Evolutionary conservation across 2,113 vertebrate species (phyloP), one percentile per base, ranked within the genome.

Genomic region (Noctilio leporinus): DNA sequence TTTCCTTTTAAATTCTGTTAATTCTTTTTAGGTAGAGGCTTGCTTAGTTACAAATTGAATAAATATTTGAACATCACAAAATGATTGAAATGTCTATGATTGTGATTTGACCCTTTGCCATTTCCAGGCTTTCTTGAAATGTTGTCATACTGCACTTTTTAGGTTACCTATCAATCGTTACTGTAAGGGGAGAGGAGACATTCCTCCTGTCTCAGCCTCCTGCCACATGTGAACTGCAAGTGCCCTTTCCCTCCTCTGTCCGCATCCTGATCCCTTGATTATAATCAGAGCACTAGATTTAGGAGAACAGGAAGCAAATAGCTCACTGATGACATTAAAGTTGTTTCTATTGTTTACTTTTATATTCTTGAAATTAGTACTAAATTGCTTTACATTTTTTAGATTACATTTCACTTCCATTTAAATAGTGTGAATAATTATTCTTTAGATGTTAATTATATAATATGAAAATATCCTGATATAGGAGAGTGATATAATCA

Each of bases 301-400:
- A 95, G 95, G 89, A 75, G 95, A 97, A 94, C 49, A 84, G 30
- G 47, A 90, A 96, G 93, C 89, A 86, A 94, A 88, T 73, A 89
- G 0, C 5, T 53, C 40, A 84, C n/a, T 73, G 64, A 85, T 64
- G 82, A 78, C 84, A 47, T 80, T 93, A 1, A 95, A 95, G 85
- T 96, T 92, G 82, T 91, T 97, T 96, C 51, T 38, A 30, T 94
- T 91, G 49, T 94, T 69, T 45, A 57, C 92, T 90, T 87, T 85
- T 86, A 22, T 90, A 1, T 93, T 80, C 0, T 96, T 97, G 59
- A 95, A 96, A 97, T 96, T 96, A 96, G 35, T 35, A 30, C 59
- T 59, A 24, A n/a, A 38, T 77, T 33, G 55, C 59, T 65, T 93
- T 85, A 57, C 3, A 43, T 53, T 72, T 84, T 69, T 92, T 86